phyloP scores from a whole-genome alignment of 2,113 vertebrate genomes.

The Ageneiosus marmoratus region DNA sequence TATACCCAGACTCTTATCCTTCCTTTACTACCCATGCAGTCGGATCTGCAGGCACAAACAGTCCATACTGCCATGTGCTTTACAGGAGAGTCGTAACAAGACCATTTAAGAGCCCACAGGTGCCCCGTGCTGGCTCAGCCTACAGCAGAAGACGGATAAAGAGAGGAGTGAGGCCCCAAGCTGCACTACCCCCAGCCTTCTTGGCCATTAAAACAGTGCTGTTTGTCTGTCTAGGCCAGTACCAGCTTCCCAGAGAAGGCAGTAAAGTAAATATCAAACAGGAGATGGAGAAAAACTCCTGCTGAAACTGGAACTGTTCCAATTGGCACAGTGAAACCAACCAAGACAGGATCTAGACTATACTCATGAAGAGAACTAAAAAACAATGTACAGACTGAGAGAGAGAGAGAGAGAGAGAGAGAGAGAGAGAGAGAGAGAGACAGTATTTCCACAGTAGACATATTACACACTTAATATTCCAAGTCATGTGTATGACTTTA shows the following conservation, averaged over 20 bases:
- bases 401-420: neutral
- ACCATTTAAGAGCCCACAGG: constrained; percentile 51
- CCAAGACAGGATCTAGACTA: constrained; percentile 68
- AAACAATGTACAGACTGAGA: constrained; percentile 43
- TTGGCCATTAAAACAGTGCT: constrained; percentile 60
- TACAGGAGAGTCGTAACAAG: constrained; percentile 42
- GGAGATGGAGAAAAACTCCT: constrained; percentile 70
- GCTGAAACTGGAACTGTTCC: constrained; percentile 71
- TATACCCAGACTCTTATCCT: constrained; percentile 22
- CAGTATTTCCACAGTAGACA: constrained; percentile 6
- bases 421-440: neutral
- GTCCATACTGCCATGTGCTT: constrained; percentile 29
- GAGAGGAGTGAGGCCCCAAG: constrained; percentile 37
- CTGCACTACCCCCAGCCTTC: constrained; percentile 48
- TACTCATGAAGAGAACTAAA: constrained; percentile 71
- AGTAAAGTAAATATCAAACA: constrained; percentile 78
- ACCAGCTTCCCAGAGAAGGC: constrained; percentile 66
- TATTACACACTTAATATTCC: neutral
- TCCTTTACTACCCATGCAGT: constrained; percentile 1
- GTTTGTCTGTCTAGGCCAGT: constrained; percentile 66
- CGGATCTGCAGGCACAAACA: constrained; percentile 17
- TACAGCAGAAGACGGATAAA: constrained; percentile 49
- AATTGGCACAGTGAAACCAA: constrained; percentile 65
- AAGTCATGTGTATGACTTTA: constrained; percentile 9
- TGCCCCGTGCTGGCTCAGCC: constrained; percentile 45